Percentiles rank a stretch among this genome's conserved stretches.
Conservation (phyloP, 2,113 vertebrate genomes). For the Rhynchomys soricoides region DNA sequence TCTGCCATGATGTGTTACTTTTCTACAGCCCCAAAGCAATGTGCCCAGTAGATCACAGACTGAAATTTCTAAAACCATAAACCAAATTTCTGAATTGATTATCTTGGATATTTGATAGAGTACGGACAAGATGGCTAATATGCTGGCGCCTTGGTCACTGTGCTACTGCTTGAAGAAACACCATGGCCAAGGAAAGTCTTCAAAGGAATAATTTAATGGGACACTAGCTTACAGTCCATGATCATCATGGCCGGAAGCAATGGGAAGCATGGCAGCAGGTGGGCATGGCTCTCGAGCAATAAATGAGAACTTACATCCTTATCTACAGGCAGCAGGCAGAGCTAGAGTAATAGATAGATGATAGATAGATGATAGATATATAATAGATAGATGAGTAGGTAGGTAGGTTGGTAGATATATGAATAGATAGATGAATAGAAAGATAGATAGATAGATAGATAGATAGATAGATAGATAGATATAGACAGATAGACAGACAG, state of each 20-base stretch:
- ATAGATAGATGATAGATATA: too few species aligned
- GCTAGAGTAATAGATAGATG: neutral
- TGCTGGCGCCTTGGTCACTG: too few species aligned
- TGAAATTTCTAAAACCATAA: neutral
- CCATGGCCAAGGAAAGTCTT: neutral
- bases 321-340: neutral
- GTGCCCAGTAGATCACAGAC: too few species aligned
- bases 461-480: neutral
- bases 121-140: neutral
- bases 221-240: neutral
- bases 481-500: neutral
- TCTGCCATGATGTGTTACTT: neutral
- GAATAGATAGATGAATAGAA: neutral
- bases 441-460: neutral
- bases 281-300: neutral
- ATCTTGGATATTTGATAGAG: neutral
- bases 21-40: neutral
- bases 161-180: neutral
- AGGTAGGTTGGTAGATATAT: fast-evolving
- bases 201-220: too few species aligned
- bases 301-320: neutral
- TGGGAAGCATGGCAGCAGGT: neutral
- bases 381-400: too few species aligned
- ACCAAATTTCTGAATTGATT: neutral
- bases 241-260: neutral